Evolutionary conservation across 2,888 invertebrate genomes (phyloP), one percentile per base, ranked within the genome.

Genomic region (Eulithis testata): DNA sequence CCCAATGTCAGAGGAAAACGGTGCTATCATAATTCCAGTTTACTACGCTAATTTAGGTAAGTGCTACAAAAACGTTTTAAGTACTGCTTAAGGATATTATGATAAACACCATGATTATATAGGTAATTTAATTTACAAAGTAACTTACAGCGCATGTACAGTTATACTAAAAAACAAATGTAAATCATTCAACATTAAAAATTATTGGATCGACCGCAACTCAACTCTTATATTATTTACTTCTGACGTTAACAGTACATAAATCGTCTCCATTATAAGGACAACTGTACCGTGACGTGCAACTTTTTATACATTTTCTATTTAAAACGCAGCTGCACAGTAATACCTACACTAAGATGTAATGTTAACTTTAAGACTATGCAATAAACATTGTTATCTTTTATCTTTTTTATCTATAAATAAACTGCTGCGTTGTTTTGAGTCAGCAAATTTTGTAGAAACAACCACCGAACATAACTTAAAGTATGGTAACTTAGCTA

Each of bases 1-100:
- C 70, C 99, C 99, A 62, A 98, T 98, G 97, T 98, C 98, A 73
- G 99, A 99, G 93, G 99, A 99, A 92, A 98, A 98, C 90, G 98
- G 98, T 84, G 97, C 97, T 85, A 98, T 98, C 90, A 97, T 98
- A 82, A 97, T 98, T 81, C 97, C 98, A 66, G 96, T 97, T 86
- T 98, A 97, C 93, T 97, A 97, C 87, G 96, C 97, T 80, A 97
- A 96, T 92, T 94, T 97, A 94, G 97, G 97, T 95, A 82, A 80
- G 88, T 68, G 36, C 14, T 80, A 63, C 40, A 8, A 40, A 40
- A 40, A 40, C 40, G 9, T 9, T 40, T 8, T 40, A 40, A 40
- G 9, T 40, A 40, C 9, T 40, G 9, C 6, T 21, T 8, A 40
- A 40, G 40, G 40, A 40, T 40, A 40, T 40, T 40, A 40, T 40